Percentiles rank a stretch among this genome's conserved stretches.
Evolutionary conservation across 2,888 invertebrate genomes (phyloP).

Genomic region (Stramonita haemastoma): DNA sequence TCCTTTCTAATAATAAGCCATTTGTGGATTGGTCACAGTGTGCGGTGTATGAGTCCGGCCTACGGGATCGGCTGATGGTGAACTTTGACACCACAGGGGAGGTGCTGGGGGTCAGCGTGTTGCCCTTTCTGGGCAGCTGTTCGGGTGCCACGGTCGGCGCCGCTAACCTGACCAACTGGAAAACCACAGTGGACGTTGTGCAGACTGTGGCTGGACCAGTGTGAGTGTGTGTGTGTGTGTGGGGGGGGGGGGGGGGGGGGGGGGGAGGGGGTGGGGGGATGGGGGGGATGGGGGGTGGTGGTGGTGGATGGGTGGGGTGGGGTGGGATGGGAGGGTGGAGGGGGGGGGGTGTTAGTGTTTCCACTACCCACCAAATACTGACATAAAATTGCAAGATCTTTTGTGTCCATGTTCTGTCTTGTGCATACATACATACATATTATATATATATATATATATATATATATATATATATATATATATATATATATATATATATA

Average conservation of each 20-base stretch:
- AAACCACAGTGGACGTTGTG: slow-evolving; percentile 87
- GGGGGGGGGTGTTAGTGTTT: not conserved
- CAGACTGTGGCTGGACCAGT: slow-evolving; percentile 90
- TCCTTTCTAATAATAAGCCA: slow-evolving; percentile 41
- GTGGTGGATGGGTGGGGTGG: too few relatives aligned
- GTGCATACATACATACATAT: too few relatives aligned
- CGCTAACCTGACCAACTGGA: slow-evolving; percentile 79
- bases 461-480: too few relatives aligned
- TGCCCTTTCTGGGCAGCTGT: slow-evolving; percentile 78
- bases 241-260: not conserved
- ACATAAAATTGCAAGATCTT: too few relatives aligned
- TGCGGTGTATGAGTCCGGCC: slow-evolving; percentile 85
- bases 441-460: too few relatives aligned
- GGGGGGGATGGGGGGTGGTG: slow-evolving; percentile 87
- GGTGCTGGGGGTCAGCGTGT: slow-evolving; percentile 81
- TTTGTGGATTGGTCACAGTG: slow-evolving; percentile 79
- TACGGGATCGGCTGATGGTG: slow-evolving; percentile 88
- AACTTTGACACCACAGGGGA: slow-evolving; percentile 89
- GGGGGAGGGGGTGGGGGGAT: slow-evolving; percentile 79
- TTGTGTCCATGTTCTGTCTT: too few relatives aligned
- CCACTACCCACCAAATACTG: too few relatives aligned
- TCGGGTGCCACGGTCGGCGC: slow-evolving; percentile 59
- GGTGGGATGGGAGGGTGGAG: too few relatives aligned
- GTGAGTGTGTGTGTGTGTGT: slow-evolving; percentile 77
- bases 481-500: too few relatives aligned